Evolutionary conservation across 2,797 vertebrate genomes (phyloP).

Genomic region (Bufotes viridis): DNA sequence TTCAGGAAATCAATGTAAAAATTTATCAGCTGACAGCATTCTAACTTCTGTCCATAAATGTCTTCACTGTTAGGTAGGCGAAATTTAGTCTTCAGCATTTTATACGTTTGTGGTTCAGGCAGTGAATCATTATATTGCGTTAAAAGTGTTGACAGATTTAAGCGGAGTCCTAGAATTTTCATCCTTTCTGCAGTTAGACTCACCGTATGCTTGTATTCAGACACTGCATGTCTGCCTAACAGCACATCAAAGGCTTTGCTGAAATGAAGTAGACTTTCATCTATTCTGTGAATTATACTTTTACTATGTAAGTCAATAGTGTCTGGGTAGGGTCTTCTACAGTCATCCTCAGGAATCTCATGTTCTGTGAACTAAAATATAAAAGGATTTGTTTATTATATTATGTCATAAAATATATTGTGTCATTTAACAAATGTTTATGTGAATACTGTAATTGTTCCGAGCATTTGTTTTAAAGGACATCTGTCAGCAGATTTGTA

Average conservation of each 20-base stretch:
- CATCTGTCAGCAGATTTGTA: too few relatives aligned
- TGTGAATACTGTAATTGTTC: too few relatives aligned
- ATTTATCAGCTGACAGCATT: slow-evolving; percentile 65
- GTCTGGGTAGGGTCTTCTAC: not conserved
- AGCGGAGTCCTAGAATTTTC: slow-evolving; percentile 63
- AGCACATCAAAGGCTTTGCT: slow-evolving; percentile 57
- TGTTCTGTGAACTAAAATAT: slow-evolving; percentile 45
- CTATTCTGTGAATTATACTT: slow-evolving; percentile 51
- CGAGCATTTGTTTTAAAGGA: too few relatives aligned
- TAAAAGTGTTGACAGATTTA: slow-evolving; percentile 43
- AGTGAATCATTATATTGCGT: not conserved
- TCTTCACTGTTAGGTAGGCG: not conserved
- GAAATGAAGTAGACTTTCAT: slow-evolving; percentile 52
- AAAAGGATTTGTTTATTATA: not conserved
- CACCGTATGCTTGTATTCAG: not conserved
- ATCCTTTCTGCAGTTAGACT: slow-evolving; percentile 47
- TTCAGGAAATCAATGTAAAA: slow-evolving; percentile 64
- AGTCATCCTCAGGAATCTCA: not conserved
- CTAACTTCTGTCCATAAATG: slow-evolving; percentile 63
- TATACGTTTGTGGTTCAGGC: not conserved
- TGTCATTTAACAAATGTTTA: not conserved
- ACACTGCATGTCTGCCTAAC: not conserved
- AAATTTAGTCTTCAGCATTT: not conserved
- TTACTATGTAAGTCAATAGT: rapidly evolving
- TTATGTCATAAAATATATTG: not conserved